Percentiles rank a stretch among this genome's conserved stretches.
phyloP scores from a whole-genome alignment of 2,888 invertebrate genomes.

The Mimumesa dahlbomi region DNA sequence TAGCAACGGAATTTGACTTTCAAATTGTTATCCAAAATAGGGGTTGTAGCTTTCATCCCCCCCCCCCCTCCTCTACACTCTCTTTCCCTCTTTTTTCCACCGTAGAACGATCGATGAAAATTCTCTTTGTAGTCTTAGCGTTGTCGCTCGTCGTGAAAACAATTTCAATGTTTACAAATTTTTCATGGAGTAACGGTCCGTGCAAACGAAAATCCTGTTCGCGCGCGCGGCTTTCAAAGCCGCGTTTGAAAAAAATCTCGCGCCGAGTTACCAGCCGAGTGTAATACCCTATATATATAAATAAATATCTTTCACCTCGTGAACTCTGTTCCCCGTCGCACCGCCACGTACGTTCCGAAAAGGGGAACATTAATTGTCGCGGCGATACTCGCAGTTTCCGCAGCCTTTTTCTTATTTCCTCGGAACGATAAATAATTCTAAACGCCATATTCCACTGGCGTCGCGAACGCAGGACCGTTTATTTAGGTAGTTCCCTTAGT shows the following conservation, averaged over 20 bases:
- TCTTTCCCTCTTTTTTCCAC: neutral
- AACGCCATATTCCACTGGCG: slow-evolving; percentile 5
- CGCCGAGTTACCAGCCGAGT: no score
- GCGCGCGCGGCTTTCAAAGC: slow-evolving; percentile 6
- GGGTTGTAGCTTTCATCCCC: neutral
- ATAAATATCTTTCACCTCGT: no score
- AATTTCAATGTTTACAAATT: neutral
- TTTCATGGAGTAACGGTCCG: neutral
- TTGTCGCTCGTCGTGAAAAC: neutral
- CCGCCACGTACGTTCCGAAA: no score
- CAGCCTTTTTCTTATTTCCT: slow-evolving; percentile 1
- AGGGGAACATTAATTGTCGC: no score
- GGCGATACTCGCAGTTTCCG: neutral
- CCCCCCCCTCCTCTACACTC: neutral
- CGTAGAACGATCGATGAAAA: slow-evolving; percentile 1
- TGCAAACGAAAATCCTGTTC: neutral
- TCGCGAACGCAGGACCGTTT: slow-evolving; percentile 13
- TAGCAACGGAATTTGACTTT: slow-evolving; percentile 36
- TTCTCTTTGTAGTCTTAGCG: neutral
- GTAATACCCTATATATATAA: no score
- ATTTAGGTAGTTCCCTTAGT: slow-evolving; percentile 8
- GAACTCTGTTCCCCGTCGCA: no score
- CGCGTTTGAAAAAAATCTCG: no score
- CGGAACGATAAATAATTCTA: slow-evolving; percentile 25
- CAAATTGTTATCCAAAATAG: slow-evolving; percentile 35